Evolutionary conservation across 2,113 vertebrate species (phyloP).

Genomic region (Tetrao urogallus): DNA sequence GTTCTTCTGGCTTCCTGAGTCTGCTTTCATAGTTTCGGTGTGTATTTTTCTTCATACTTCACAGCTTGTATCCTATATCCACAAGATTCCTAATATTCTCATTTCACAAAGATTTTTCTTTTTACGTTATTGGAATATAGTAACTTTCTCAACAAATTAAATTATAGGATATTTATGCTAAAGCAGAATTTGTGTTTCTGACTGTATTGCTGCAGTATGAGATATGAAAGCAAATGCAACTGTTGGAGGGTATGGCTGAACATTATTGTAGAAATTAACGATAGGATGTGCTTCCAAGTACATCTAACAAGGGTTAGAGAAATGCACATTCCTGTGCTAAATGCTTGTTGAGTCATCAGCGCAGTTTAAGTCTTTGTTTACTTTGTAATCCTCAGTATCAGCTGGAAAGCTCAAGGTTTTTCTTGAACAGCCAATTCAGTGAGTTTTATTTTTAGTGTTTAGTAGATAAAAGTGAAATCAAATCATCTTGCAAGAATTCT

Average conservation of each 20-base stretch:
- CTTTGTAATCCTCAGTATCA: background rate
- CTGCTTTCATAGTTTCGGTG: background rate
- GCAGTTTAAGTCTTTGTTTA: constrained; percentile 27
- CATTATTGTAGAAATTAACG: background rate
- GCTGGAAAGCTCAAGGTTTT: background rate
- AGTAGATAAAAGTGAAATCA: constrained; percentile 14
- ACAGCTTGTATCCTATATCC: background rate
- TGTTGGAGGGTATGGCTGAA: background rate
- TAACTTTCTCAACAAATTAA: background rate
- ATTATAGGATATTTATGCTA: background rate
- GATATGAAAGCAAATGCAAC: background rate
- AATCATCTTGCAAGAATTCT: background rate
- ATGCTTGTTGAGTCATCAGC: background rate
- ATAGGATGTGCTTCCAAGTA: background rate
- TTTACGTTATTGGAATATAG: background rate
- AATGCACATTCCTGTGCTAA: background rate
- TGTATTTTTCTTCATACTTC: background rate
- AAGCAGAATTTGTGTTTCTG: background rate
- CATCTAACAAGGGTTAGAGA: background rate
- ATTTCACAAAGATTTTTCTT: background rate
- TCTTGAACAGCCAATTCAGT: background rate
- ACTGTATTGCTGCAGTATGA: background rate
- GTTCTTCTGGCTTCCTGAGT: background rate
- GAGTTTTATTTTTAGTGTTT: constrained; percentile 18
- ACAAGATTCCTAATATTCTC: background rate